Evolutionary conservation across 2,113 vertebrate species (phyloP), one percentile per base, ranked within the genome.

Genomic region (Chitala chitala): DNA sequence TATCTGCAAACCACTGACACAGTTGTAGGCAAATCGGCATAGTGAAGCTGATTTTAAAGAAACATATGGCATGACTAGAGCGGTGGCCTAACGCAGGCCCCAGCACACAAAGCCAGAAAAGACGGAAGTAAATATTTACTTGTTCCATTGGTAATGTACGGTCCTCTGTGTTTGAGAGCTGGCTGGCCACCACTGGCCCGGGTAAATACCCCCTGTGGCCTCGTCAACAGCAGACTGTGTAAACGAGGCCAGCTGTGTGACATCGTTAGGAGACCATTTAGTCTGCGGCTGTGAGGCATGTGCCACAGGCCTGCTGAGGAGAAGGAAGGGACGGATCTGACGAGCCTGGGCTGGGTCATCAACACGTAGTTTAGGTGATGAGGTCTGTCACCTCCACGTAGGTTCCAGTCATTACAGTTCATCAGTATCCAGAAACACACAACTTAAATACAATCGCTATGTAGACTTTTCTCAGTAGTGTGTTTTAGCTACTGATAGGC

Each of bases 181-280:
- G 38, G 54, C 12, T 46, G 75, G 22, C 59, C 3, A 44, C 8
- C 1, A 22, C 20, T 24, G 22, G 69, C 42, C 13, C 6, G 33
- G 71, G 20, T 33, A 24, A 33, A 22, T 65, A 42, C 36, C 50
- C 22, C 20, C 48, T 65, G 71, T 42, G 48, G 64, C n/a, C 17
- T 33, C 53, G 71, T 76, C 17, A 51, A 64, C 53, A 66, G 66
- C 24, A 56, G 20, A 71, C 76, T 69, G 69, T 75, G 78, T 81
- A 78, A 86, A 84, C 10, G 42, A 8, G 29, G 46, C 84, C 79
- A 79, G 77, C 75, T 82, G 78, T 46, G 69, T 46, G 79, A 4
- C 71, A n/a, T 55, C 70, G 38, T 48, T 81, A 78, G 81, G 63
- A 61, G 38, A 9, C 24, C 71, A 17, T 78, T 81, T 46, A 72